These are phyloP conservation scores for Drosophila anceps DNA, from an alignment of 2,888 invertebrate species.

Conservation along the genomic window DNA sequence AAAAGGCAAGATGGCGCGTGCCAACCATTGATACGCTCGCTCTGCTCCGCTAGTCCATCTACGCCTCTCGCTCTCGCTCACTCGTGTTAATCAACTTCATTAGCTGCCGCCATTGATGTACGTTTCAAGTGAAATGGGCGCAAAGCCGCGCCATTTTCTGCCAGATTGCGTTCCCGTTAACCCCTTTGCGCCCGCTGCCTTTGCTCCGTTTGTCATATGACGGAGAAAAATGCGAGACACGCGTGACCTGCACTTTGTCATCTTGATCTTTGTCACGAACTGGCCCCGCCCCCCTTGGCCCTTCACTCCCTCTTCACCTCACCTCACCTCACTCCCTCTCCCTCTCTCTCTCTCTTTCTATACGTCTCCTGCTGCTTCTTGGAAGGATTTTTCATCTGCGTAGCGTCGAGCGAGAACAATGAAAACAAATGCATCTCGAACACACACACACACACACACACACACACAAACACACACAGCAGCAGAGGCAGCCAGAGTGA, in stretches of 20 bases:
- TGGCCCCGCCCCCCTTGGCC: background rate
- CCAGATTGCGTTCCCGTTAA: conserved; percentile 18
- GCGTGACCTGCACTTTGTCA: conserved; percentile 75
- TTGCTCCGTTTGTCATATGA: conserved; percentile 22
- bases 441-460: conserved; percentile 15
- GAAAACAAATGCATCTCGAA: conserved; percentile 75
- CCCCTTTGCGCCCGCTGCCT: background rate
- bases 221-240: conserved; percentile 61
- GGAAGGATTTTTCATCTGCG: conserved; percentile 36
- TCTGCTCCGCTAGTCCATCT: background rate
- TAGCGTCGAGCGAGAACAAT: conserved; percentile 59
- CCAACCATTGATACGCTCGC: background rate
- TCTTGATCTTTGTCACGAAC: conserved; percentile 65
- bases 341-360: background rate
- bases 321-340: no score
- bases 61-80: background rate
- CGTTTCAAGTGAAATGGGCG: conserved; percentile 29
- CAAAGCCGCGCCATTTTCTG: conserved; percentile 44
- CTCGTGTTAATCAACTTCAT: conserved; percentile 31
- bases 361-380: conserved; percentile 1
- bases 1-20: background rate
- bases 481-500: conserved; percentile 30
- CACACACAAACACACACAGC: conserved; percentile 19
- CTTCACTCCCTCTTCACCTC: no score
- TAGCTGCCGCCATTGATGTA: conserved; percentile 13